Base-by-base conservation (phyloP, 2,113 vertebrate species). In the Scortum barcoo region DNA sequence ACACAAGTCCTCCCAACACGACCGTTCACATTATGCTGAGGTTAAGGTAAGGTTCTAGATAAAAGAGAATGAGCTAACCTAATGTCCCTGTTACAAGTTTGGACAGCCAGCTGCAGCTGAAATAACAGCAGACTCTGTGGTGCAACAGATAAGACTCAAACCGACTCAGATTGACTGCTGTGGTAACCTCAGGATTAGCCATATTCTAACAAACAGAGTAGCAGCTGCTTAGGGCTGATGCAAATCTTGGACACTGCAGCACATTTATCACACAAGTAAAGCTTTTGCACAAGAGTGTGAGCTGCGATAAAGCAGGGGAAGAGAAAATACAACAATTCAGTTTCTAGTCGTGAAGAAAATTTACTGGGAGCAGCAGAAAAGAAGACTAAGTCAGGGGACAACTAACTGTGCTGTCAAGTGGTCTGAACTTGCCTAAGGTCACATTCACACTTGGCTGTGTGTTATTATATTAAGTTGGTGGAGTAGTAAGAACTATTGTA, bases 111-210 rank as follows among this genome's bases (percentile, higher is more conserved):
- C 50, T n/a, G 36, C 66, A 85, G 78, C 78, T 81, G 70, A 76
- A 76, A 72, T 56, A 76, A 78, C 69, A 84, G 42, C 65, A 46
- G 22, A 22, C 74, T 74, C 70, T 85, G 81, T 26, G 58, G n/a
- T 46, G 33, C 28, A 56, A 20, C 2, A 74, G 85, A 87, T 86
- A 61, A 86, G 70, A 78, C 63, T 74, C 3, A 22, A 86, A 40
- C 36, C 16, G 66, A 77, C 77, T 78, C 57, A 72, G 61, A 80
- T 86, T 83, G 36, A 53, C 60, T 71, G 73, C 80, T 4, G 36
- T n/a, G 60, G 74, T 46, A 51, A 75, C 62, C 75, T 74, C 57
- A 81, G 84, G 70, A 81, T 78, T 72, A 76, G 81, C 50, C 36
- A 3, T 68, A 73, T 76, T 50, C 44, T 33, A 40, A 22, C 66